phyloP scores from a whole-genome alignment of 2,888 invertebrate species.

The Spodoptera exigua region DNA sequence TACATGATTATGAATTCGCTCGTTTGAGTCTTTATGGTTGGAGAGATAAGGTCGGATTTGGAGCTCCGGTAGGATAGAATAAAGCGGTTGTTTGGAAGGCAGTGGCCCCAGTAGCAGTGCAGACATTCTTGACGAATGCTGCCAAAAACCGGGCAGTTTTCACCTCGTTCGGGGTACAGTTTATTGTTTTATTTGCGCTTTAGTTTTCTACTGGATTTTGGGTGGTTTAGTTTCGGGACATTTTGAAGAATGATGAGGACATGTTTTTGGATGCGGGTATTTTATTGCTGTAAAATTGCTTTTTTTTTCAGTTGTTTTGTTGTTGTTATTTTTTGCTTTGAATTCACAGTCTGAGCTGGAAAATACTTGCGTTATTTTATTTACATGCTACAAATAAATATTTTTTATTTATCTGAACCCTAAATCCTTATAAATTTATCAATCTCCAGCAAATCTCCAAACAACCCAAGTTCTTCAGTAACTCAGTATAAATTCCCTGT shows the following conservation, averaged over 20 bases:
- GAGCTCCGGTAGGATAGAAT: slow-evolving; percentile 29
- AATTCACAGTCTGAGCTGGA: no score
- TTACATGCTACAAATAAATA: no score
- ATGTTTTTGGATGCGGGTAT: slow-evolving; percentile 44
- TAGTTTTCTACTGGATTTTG: slow-evolving; percentile 55
- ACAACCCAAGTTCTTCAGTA: neutral
- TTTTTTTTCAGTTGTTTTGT: neutral
- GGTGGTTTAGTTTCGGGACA: slow-evolving; percentile 51
- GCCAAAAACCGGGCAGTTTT: slow-evolving; percentile 87
- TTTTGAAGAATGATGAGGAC: slow-evolving; percentile 45
- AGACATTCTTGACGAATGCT: slow-evolving; percentile 86
- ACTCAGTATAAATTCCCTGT: slow-evolving; percentile 9
- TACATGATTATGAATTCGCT: slow-evolving; percentile 65
- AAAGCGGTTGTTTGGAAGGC: slow-evolving; percentile 53
- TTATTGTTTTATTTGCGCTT: slow-evolving; percentile 81
- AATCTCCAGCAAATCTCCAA: neutral
- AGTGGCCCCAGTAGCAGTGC: slow-evolving; percentile 72
- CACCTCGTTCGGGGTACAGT: slow-evolving; percentile 79
- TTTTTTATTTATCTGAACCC: no score
- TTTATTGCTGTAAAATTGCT: slow-evolving; percentile 15
- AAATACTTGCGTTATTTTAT: no score
- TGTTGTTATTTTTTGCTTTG: neutral
- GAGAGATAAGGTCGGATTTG: slow-evolving; percentile 70
- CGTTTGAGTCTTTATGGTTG: slow-evolving; percentile 60
- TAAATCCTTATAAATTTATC: neutral